phyloP scores from a whole-genome alignment of 2,888 invertebrate genomes.

The Drosophila vallismaia region DNA sequence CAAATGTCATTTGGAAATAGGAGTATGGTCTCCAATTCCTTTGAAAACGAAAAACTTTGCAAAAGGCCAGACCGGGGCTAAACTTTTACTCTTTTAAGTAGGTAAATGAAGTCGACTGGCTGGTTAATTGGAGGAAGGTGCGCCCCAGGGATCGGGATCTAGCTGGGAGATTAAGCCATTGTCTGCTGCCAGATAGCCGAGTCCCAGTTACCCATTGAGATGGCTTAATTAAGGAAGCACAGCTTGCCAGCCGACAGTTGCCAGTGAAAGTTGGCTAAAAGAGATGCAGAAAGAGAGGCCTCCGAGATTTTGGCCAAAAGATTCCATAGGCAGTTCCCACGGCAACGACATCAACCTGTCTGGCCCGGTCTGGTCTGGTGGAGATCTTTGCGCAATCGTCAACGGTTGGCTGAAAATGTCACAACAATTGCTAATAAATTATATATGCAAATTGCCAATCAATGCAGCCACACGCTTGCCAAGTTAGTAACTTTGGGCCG shows the following conservation, averaged over 20 bases:
- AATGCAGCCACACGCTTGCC: constrained; percentile 24
- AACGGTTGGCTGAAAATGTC: constrained; percentile 64
- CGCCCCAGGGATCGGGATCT: constrained; percentile 50
- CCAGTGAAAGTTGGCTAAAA: constrained; percentile 53
- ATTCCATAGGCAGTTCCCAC: constrained; percentile 60
- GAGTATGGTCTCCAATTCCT: constrained; percentile 18
- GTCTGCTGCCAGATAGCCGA: constrained; percentile 60
- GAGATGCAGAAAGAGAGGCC: constrained; percentile 15
- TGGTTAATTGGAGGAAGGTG: constrained; percentile 72
- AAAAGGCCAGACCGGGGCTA: constrained; percentile 26
- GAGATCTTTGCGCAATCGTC: constrained; percentile 51
- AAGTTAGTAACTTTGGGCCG: neutral
- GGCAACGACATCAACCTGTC: constrained; percentile 60
- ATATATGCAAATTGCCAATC: constrained; percentile 77
- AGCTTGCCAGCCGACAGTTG: constrained; percentile 15
- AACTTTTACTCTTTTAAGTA: constrained; percentile 48
- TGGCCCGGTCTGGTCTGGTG: constrained; percentile 13
- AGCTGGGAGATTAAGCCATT: constrained; percentile 64
- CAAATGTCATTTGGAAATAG: constrained; percentile 36
- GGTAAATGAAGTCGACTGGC: constrained; percentile 60
- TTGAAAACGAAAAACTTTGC: neutral
- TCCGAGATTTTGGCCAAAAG: constrained; percentile 28
- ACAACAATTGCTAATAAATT: constrained; percentile 78
- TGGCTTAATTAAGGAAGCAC: constrained; percentile 63
- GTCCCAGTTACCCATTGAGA: constrained; percentile 56